These are phyloP conservation scores for Oceanodroma tethys DNA, from an alignment of 2,113 vertebrate genomes.

Conservation along the genomic window DNA sequence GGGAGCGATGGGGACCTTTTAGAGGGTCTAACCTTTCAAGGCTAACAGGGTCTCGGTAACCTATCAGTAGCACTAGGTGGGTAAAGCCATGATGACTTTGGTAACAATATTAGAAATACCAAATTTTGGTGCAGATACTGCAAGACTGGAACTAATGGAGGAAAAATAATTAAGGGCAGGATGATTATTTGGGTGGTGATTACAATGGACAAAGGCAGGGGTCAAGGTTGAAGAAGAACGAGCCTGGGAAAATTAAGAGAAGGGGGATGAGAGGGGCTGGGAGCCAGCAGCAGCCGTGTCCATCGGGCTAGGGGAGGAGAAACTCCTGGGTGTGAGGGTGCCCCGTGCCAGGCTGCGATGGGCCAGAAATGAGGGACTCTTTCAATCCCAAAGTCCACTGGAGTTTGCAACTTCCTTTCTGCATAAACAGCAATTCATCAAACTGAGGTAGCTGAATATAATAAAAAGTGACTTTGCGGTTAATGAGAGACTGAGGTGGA, in stretches of 20 bases:
- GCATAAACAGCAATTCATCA: background rate
- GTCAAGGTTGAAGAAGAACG: background rate
- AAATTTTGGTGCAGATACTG: background rate
- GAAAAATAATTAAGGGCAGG: background rate
- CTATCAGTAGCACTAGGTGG: background rate
- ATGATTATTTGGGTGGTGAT: background rate
- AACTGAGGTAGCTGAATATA: background rate
- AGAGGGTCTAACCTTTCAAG: background rate
- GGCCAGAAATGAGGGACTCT: background rate
- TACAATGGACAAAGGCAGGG: background rate
- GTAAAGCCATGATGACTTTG: background rate
- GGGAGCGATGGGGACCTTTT: background rate
- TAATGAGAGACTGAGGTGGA: background rate
- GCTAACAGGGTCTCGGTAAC: background rate
- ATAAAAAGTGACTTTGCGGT: background rate
- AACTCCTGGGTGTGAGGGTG: background rate
- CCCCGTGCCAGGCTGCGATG: accelerated
- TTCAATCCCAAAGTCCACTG: background rate
- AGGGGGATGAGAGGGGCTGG: background rate
- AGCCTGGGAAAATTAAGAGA: background rate
- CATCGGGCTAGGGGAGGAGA: accelerated
- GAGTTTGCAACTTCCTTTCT: background rate
- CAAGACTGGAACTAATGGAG: background rate
- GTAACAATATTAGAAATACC: background rate
- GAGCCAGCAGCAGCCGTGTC: background rate